phyloP scores from a whole-genome alignment of 1,140 invertebrate species.

The Bombus huntii region DNA sequence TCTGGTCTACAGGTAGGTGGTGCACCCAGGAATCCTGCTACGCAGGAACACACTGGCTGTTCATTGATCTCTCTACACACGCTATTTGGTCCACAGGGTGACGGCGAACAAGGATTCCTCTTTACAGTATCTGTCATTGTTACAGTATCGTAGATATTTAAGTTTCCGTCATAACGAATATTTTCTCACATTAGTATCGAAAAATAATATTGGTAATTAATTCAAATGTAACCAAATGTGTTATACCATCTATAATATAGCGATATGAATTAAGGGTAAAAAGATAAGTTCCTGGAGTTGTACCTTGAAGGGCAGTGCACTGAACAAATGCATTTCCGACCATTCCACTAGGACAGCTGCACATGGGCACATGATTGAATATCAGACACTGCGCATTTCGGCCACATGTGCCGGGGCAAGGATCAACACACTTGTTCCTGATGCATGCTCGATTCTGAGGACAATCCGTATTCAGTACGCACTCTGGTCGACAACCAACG shows the following conservation, averaged over 20 bases:
- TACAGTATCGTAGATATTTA: neutral
- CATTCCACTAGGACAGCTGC: conserved; percentile 87
- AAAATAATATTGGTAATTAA: neutral
- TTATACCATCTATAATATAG: neutral
- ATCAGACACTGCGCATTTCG: conserved; percentile 89
- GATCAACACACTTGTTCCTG: conserved; percentile 79
- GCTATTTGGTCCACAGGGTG: conserved; percentile 86
- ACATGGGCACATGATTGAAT: conserved; percentile 88
- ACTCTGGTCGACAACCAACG: conserved; percentile 80
- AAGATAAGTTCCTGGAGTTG: neutral
- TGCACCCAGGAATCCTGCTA: conserved; percentile 86
- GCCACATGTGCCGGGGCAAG: conserved; percentile 84
- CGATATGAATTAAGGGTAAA: no score
- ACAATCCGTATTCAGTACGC: conserved; percentile 80
- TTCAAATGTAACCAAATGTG: no score
- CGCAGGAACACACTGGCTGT: conserved; percentile 87
- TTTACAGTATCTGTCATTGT: conserved; percentile 78
- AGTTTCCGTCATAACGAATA: no score
- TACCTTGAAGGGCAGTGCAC: conserved; percentile 78
- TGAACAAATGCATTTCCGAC: conserved; percentile 87
- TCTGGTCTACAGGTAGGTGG: conserved; percentile 87
- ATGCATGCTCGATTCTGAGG: conserved; percentile 76
- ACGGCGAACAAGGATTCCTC: conserved; percentile 57
- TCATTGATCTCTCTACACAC: conserved; percentile 85
- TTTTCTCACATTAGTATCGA: neutral